Percentiles rank a stretch among this genome's conserved stretches.
phyloP scores from a whole-genome alignment of 2,797 vertebrate species.

The Lindbergichthys nudifrons region DNA sequence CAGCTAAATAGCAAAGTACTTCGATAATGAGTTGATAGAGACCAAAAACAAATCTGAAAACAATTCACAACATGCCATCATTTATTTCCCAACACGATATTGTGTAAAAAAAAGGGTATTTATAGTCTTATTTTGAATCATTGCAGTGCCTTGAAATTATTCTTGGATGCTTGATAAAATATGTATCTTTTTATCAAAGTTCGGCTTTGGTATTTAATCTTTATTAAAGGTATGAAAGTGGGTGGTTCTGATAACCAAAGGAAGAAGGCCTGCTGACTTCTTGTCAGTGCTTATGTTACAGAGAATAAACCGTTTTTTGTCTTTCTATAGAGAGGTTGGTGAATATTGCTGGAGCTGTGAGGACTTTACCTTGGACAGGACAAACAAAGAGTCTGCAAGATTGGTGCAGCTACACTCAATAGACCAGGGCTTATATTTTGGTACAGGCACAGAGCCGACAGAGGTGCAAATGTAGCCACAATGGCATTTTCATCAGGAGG shows the following conservation, averaged over 20 bases:
- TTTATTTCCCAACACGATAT: neutral
- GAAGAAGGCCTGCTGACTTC: neutral
- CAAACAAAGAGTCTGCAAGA: constrained; percentile 31
- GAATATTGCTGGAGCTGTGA: neutral
- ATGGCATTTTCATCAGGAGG: constrained; percentile 35
- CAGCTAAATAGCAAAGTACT: too few relatives aligned
- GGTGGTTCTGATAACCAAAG: neutral
- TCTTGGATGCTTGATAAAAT: neutral
- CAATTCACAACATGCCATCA: neutral
- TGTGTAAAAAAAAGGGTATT: constrained; percentile 8
- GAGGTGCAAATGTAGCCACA: constrained; percentile 33
- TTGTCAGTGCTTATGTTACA: constrained; percentile 13
- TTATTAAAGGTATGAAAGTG: constrained; percentile 1
- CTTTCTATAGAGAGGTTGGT: neutral
- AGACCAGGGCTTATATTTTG: constrained; percentile 41
- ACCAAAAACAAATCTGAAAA: too few relatives aligned
- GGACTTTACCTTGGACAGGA: constrained; percentile 26
- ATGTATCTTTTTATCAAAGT: constrained; percentile 20
- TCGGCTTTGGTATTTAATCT: neutral
- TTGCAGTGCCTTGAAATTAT: neutral
- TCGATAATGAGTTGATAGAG: too few relatives aligned
- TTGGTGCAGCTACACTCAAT: constrained; percentile 39
- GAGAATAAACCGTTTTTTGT: neutral
- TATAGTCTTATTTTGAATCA: constrained; percentile 10
- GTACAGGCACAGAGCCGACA: constrained; percentile 31